Percentiles rank a stretch among this genome's conserved stretches.
These are phyloP conservation scores for Xyrichtys novacula DNA, from an alignment of 2,797 vertebrate species.

Conservation along the genomic window DNA sequence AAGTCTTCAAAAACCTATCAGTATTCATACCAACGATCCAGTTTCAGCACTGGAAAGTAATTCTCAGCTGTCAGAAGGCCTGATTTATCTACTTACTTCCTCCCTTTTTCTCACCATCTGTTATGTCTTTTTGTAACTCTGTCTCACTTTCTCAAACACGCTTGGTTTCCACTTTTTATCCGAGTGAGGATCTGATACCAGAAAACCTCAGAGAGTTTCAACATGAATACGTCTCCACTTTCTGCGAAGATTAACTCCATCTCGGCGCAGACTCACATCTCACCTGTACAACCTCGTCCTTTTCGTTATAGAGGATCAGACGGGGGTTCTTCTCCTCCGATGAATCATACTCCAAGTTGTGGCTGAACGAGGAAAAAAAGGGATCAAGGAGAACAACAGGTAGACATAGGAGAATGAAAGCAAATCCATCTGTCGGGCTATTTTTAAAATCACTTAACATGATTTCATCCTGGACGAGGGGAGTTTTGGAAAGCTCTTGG, in stretches of 20 bases:
- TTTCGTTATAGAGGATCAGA: slow-evolving; percentile 85
- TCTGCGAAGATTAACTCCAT: slow-evolving; percentile 18
- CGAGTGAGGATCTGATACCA: slow-evolving; percentile 42
- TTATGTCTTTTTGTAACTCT: slow-evolving; percentile 9
- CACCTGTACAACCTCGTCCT: slow-evolving; percentile 87
- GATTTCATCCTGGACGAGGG: slow-evolving; percentile 21
- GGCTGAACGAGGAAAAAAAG: slow-evolving; percentile 68
- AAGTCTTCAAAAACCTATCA: slow-evolving; percentile 29
- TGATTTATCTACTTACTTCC: slow-evolving; percentile 13
- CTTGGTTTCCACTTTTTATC: slow-evolving; percentile 25
- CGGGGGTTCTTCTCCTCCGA: slow-evolving; percentile 84
- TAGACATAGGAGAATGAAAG: slow-evolving; percentile 24
- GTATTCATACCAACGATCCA: slow-evolving; percentile 5
- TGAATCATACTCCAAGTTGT: slow-evolving; percentile 88
- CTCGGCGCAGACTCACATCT: slow-evolving; percentile 31
- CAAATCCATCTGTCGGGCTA: slow-evolving; percentile 23
- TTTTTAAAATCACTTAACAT: slow-evolving; percentile 35
- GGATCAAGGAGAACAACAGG: slow-evolving; percentile 78
- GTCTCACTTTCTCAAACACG: slow-evolving; percentile 31
- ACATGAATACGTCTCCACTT: slow-evolving; percentile 19
- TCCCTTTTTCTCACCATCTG: slow-evolving; percentile 2
- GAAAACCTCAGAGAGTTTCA: slow-evolving; percentile 23
- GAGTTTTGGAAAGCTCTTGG: slow-evolving; percentile 34
- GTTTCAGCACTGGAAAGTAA: slow-evolving; percentile 12
- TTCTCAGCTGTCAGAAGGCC: slow-evolving; percentile 21